These are phyloP conservation scores for Ellobium chinense DNA, from an alignment of 2,888 invertebrate genomes.

Conservation along the genomic window DNA sequence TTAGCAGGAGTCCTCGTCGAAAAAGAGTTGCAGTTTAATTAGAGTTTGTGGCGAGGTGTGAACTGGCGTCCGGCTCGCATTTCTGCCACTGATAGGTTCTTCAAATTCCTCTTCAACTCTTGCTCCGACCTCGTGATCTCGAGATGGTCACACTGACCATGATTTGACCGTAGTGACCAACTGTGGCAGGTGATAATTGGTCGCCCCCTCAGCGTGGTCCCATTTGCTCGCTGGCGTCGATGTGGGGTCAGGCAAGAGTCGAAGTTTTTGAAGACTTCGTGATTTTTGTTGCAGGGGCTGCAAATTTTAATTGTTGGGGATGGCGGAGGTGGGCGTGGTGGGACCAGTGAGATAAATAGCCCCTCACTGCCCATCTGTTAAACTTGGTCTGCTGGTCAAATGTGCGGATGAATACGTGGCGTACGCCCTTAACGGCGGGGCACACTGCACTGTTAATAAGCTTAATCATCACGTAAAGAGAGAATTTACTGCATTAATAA, in stretches of 20 bases:
- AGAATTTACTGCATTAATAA: too few relatives aligned
- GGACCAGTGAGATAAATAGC: background rate
- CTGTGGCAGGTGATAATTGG: conserved; percentile 41
- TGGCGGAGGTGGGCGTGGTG: background rate
- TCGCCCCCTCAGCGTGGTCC: background rate
- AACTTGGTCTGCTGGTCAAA: background rate
- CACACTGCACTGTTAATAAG: too few relatives aligned
- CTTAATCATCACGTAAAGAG: too few relatives aligned
- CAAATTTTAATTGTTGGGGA: background rate
- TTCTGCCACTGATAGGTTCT: conserved; percentile 38
- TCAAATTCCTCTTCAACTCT: conserved; percentile 22
- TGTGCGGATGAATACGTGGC: too few relatives aligned
- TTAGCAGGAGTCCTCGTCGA: background rate
- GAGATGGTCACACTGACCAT: conserved; percentile 35
- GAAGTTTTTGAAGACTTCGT: background rate
- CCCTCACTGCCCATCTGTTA: conserved; percentile 7
- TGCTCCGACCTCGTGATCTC: background rate
- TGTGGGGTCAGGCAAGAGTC: conserved; percentile 19
- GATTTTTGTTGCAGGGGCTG: background rate
- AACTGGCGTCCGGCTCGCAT: background rate
- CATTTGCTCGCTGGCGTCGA: background rate
- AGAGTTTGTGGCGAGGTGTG: conserved; percentile 7
- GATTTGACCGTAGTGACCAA: conserved; percentile 15
- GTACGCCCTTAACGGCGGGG: too few relatives aligned
- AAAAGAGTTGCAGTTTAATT: conserved; percentile 34